Evolutionary conservation across 2,888 invertebrate genomes (phyloP).

Genomic region (Drosophila anceps): DNA sequence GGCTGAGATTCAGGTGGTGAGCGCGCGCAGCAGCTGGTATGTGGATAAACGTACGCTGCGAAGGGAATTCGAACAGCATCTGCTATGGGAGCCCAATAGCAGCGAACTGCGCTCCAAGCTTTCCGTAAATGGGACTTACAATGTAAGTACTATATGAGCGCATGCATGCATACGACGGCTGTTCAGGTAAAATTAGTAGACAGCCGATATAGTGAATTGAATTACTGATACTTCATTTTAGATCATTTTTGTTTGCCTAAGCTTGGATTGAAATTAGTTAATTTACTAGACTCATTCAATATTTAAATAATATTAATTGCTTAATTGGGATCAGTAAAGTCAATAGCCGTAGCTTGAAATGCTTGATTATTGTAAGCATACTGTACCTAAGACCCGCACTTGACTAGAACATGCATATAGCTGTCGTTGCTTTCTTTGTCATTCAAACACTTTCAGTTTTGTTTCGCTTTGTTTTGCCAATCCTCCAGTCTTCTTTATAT

Average conservation of each 20-base stretch:
- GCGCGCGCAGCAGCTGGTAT: conserved; percentile 61
- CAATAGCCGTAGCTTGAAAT: neutral
- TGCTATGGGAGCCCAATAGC: conserved; percentile 24
- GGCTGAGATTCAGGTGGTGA: conserved; percentile 58
- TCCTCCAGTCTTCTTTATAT: neutral
- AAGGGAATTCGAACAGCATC: conserved; percentile 48
- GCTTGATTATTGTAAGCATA: neutral
- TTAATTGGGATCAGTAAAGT: neutral
- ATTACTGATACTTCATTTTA: neutral
- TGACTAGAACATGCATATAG: neutral
- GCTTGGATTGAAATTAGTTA: neutral
- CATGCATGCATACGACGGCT: neutral
- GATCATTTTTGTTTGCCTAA: neutral
- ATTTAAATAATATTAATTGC: neutral
- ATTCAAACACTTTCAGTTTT: neutral
- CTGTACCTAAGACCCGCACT: neutral
- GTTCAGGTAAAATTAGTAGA: neutral
- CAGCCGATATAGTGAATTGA: neutral
- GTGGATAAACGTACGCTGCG: conserved; percentile 61
- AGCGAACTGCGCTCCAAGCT: conserved; percentile 35
- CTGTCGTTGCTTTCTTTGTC: conserved; percentile 1
- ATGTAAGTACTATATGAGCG: conserved; percentile 60
- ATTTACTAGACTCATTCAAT: no score
- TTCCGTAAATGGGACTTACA: conserved; percentile 42
- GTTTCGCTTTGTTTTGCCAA: conserved; percentile 16